phyloP scores from a whole-genome alignment of 2,888 invertebrate species.

The Agriopis marginaria region DNA sequence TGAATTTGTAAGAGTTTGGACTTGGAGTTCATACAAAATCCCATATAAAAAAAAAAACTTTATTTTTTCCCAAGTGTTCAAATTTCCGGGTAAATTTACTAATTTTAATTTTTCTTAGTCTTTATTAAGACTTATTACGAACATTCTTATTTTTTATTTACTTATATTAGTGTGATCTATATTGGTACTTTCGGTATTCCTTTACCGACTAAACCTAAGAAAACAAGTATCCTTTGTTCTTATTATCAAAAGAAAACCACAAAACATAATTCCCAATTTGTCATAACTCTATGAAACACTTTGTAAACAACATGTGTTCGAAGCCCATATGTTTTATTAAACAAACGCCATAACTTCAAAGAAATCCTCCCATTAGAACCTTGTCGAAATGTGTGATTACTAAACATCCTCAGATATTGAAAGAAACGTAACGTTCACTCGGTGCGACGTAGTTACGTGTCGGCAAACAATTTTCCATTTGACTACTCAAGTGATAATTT shows the following conservation, averaged over 20 bases:
- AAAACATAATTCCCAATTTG: slow-evolving; percentile 13
- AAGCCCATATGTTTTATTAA: slow-evolving; percentile 9
- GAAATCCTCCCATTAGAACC: not conserved
- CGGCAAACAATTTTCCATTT: slow-evolving; percentile 9
- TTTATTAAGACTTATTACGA: no score
- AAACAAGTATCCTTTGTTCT: slow-evolving; percentile 9
- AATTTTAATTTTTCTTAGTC: no score
- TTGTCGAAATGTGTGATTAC: not conserved
- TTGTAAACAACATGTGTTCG: slow-evolving; percentile 10
- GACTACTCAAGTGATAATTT: slow-evolving; percentile 16
- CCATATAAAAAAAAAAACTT: no score
- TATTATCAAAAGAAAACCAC: slow-evolving; percentile 1
- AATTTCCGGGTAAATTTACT: no score
- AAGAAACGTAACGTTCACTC: not conserved
- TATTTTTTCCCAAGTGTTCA: no score
- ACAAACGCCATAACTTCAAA: slow-evolving; percentile 13
- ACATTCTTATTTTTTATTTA: no score
- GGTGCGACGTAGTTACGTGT: slow-evolving; percentile 1
- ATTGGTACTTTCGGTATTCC: not conserved
- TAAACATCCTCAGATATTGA: not conserved
- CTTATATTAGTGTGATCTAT: not conserved
- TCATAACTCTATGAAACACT: slow-evolving; percentile 5
- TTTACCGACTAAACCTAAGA: not conserved
- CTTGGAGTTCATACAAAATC: no score
- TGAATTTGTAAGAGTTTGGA: no score